Base-by-base conservation (phyloP, 2,113 vertebrate genomes). In the Pipa parva region DNA sequence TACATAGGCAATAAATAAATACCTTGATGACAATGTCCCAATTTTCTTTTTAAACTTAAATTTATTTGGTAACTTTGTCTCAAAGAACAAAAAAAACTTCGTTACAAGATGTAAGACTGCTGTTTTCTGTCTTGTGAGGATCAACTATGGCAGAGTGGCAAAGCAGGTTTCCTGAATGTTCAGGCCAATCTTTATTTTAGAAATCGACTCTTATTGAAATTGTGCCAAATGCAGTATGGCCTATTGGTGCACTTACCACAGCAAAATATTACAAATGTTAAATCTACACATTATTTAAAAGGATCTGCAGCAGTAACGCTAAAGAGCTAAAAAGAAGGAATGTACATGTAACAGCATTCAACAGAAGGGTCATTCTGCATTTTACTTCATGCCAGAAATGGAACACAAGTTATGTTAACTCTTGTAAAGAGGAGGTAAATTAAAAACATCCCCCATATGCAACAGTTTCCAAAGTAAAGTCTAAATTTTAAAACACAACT, bases 271-370 rank as follows among this genome's bases (percentile, higher is more conserved):
- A 42, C 39, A 42, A 42, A n/a, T 17, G n/a, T 42, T n/a, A 42
- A 42, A 42, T n/a, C 39, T 42, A 15, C 39, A 42, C 17, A 42
- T 2, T 42, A n/a, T 42, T n/a, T 42, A n/a, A 5, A 15, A 42
- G 17, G 11, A n/a, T 5, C 3, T 15, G n/a, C 3, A 42, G 39
- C 13, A 42, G 39, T 18, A n/a, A 1, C 15, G 7, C 4, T 42
- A 17, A 42, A n/a, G 7, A 15, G 15, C n/a, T 17, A 13, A n/a
- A 42, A n/a, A 6, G 12, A 42, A 42, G 17, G 39, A 42, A 42
- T 42, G 39, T 42, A 15, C 39, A 42, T 42, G 33, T 31, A 63
- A 63, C 45, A 26, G 36, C 52, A 63, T 52, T 36, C 48, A 21
- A 21, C 52, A 18, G 26, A 33, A 63, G 52, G 13, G 33, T 12